Evolutionary conservation across 2,113 vertebrate species (phyloP).

Genomic region (Hemiprocne comata): DNA sequence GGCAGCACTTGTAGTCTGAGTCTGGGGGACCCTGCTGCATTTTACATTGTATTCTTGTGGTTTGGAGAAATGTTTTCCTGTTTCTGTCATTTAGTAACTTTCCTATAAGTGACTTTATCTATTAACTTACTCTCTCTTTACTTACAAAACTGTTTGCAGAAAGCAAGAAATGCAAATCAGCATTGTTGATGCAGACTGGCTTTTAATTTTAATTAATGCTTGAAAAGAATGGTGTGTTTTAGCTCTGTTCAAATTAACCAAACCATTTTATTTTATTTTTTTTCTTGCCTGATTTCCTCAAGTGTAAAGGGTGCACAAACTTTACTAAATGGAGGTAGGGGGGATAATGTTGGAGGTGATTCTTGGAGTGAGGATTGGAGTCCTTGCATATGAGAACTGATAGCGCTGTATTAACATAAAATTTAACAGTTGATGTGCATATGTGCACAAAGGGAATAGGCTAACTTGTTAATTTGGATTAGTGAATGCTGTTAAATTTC

Average conservation of each 20-base stretch:
- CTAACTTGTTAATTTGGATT: slow-evolving; percentile 11
- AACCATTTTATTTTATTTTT: background rate
- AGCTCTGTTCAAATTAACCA: background rate
- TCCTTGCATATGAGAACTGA: background rate
- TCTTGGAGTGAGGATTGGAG: background rate
- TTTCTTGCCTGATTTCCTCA: background rate
- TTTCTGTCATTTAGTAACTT: background rate
- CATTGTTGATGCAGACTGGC: background rate
- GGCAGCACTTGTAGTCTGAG: background rate
- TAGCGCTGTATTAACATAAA: background rate
- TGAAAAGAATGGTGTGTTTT: background rate
- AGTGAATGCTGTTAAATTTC: background rate
- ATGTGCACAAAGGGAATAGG: background rate
- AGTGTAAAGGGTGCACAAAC: background rate
- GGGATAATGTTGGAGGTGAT: background rate
- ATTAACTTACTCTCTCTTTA: background rate
- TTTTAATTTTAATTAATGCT: slow-evolving; percentile 3
- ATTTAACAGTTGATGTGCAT: background rate
- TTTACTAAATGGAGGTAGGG: background rate
- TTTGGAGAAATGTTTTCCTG: background rate
- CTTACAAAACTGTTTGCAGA: background rate
- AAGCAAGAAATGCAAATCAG: background rate
- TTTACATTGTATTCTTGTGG: background rate
- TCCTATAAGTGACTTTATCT: background rate
- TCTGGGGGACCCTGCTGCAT: background rate